Percentiles rank a stretch among this genome's conserved stretches.
phyloP scores from a whole-genome alignment of 2,888 invertebrate genomes.

The Operophtera brumata region DNA sequence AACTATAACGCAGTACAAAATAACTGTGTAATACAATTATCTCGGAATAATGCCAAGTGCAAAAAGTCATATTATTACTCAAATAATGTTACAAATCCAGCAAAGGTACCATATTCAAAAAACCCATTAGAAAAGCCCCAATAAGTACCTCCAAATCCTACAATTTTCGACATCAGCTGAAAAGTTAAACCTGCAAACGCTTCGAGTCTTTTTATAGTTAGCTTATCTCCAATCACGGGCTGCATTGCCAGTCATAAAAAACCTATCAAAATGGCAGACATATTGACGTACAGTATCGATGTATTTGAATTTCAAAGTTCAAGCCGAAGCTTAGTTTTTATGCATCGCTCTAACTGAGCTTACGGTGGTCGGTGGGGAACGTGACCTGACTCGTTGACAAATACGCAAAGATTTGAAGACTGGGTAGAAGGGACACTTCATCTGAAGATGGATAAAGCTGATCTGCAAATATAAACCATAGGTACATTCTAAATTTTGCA shows the following conservation, averaged over 20 bases:
- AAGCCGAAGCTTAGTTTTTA: conserved; percentile 76
- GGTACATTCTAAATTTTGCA: too few relatives aligned
- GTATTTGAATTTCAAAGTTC: conserved; percentile 77
- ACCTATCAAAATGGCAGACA: conserved; percentile 49
- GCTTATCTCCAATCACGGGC: conserved; percentile 25
- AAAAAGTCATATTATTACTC: too few relatives aligned
- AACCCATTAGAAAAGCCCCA: too few relatives aligned
- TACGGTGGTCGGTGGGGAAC: conserved; percentile 70
- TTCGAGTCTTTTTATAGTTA: conserved; percentile 23
- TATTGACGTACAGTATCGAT: conserved; percentile 60
- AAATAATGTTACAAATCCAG: too few relatives aligned
- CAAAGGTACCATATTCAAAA: too few relatives aligned
- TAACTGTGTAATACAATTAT: too few relatives aligned
- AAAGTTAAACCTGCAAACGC: conserved; percentile 1
- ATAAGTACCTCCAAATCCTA: not conserved
- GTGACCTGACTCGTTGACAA: conserved; percentile 68
- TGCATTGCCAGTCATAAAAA: conserved; percentile 31
- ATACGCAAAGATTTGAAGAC: conserved; percentile 48
- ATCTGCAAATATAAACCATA: too few relatives aligned
- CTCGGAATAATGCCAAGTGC: too few relatives aligned
- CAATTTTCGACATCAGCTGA: not conserved
- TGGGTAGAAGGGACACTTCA: conserved; percentile 3
- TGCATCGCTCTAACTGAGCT: conserved; percentile 77
- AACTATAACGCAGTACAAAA: too few relatives aligned
- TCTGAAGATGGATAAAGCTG: too few relatives aligned